Percentiles rank a stretch among this genome's conserved stretches.
Conservation (phyloP, 1,140 invertebrate genomes). For the Drosophila nannoptera region DNA sequence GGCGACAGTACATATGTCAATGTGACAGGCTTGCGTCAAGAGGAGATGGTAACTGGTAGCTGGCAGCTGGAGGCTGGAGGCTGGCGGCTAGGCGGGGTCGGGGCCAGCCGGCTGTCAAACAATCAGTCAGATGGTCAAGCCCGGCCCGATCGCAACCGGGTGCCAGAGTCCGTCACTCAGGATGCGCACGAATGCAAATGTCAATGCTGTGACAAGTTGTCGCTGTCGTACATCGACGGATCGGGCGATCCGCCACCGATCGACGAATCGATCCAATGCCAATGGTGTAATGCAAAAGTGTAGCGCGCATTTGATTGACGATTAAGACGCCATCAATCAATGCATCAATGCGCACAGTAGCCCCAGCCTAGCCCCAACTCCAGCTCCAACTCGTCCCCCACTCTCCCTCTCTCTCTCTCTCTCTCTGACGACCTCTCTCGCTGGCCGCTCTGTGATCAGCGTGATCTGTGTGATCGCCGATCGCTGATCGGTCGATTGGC, state of each 20-base stretch:
- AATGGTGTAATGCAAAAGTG: conserved; percentile 67
- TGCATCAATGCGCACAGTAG: conserved; percentile 66
- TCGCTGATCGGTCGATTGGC: conserved; percentile 45
- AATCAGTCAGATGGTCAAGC: conserved; percentile 66
- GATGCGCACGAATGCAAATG: conserved; percentile 76
- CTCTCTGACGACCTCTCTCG: conserved; percentile 3
- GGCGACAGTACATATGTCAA: conserved; percentile 72
- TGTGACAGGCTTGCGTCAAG: conserved; percentile 66
- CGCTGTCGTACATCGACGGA: conserved; percentile 46
- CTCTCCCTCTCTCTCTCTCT: conserved; percentile 10
- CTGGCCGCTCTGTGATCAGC: conserved; percentile 32
- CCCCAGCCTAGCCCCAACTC: conserved; percentile 18
- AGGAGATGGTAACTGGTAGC: conserved; percentile 21
- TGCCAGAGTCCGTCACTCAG: conserved; percentile 62
- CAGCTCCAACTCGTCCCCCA: neutral
- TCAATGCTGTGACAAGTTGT: conserved; percentile 75
- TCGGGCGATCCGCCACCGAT: conserved; percentile 29
- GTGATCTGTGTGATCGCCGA: conserved; percentile 43
- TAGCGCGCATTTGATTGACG: conserved; percentile 76
- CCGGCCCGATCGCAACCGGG: conserved; percentile 47
- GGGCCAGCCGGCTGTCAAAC: conserved; percentile 57
- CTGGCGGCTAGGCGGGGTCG: conserved; percentile 3
- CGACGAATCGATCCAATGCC: conserved; percentile 20
- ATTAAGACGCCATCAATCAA: conserved; percentile 78
- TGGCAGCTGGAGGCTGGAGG: conserved; percentile 2